Evolutionary conservation across 2,797 vertebrate genomes (phyloP).

Genomic region (Fratercula arctica): DNA sequence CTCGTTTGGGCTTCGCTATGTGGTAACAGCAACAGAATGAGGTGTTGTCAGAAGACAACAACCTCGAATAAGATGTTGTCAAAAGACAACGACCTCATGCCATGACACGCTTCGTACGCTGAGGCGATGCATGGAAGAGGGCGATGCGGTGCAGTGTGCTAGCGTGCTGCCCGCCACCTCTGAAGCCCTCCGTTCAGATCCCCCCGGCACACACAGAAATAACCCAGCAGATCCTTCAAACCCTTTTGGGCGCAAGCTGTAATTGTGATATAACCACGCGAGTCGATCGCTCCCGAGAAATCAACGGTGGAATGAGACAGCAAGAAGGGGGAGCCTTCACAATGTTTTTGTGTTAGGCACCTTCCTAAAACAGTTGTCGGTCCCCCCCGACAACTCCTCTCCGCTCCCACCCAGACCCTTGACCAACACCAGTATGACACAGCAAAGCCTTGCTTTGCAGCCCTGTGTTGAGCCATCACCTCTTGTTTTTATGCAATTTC

Average conservation of each 20-base stretch:
- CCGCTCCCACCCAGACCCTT: neutral
- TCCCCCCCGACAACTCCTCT: rapidly evolving
- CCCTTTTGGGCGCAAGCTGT: rapidly evolving
- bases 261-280: rapidly evolving
- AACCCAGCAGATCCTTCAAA: neutral
- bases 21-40: neutral
- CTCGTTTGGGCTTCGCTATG: neutral
- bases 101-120: rapidly evolving
- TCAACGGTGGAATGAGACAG: rapidly evolving
- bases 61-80: neutral
- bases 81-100: rapidly evolving
- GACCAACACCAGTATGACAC: rapidly evolving
- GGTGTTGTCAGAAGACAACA: neutral
- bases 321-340: neutral
- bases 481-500: neutral
- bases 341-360: no score
- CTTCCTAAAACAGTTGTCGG: neutral
- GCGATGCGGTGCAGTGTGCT: rapidly evolving
- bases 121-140: rapidly evolving
- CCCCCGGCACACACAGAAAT: rapidly evolving
- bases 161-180: neutral
- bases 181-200: neutral
- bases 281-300: rapidly evolving
- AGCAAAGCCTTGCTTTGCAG: neutral
- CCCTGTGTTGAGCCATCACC: neutral